Percentiles rank a stretch among this genome's conserved stretches.
These are phyloP conservation scores for human DNA, from an alignment of 2,113 vertebrate genomes.

Conservation along the genomic window GRCh38 chr17:73557001-73557500, in stretches of 20 bases:
- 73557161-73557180: not conserved
- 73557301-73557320: too few relatives aligned
- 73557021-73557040: not conserved
- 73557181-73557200: not conserved
- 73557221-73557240: not conserved
- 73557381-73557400: too few relatives aligned
- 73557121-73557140: not conserved
- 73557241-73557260: fast-evolving
- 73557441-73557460: too few relatives aligned
- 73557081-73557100: not conserved
- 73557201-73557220: fast-evolving
- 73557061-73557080: not conserved
- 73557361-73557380: too few relatives aligned
- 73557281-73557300: not conserved
- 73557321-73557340: too few relatives aligned
- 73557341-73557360: too few relatives aligned
- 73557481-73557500: too few relatives aligned
- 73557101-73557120: not conserved
- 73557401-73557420: too few relatives aligned
- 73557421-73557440: too few relatives aligned
- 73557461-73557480: too few relatives aligned
- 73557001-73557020: fast-evolving
- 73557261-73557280: not conserved
- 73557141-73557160: fast-evolving
- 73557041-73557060: not conserved